Base-by-base conservation (phyloP, 37 sponge, comb jelly and placozoan species). In the Crambe crambe region DNA sequence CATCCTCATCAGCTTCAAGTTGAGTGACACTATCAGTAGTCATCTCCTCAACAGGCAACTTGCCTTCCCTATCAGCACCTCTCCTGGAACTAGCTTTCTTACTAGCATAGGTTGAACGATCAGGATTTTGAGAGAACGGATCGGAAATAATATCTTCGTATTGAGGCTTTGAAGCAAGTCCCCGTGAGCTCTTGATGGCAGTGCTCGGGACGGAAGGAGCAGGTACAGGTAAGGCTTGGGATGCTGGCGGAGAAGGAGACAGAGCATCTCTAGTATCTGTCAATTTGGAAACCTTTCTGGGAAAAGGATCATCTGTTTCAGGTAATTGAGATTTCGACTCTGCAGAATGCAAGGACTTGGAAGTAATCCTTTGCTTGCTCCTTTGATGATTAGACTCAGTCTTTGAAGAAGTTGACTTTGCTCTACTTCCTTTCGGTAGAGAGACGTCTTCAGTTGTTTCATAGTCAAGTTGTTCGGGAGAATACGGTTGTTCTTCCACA, bases 21-120 rank as follows among this genome's bases (percentile, higher is more conserved):
- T 47, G 6, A 15, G 12, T 47, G 10, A 47, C 51, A 26, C 17
- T 42, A 37, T 34, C 51, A 1, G 9, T 2, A 37, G 65, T 1
- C 15, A 12, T 61, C 39, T 23, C 43, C 6, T 35, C 65, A 8
- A 77, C 64, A 27, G 62, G 38, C 22, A 15, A 32, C 25, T 27
- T 27, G 3, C n/a, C 43, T 54, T n/a, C 37, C 37, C 38, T 69
- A 3, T 56, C 69, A 21, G 69, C 23, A 1, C 5, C 3, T 44
- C 20, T 77, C 9, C 29, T 41, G n/a, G 77, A 58, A 41, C 64
- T 27, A 9, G 44, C 27, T 22, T 79, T 79, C 80, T 79, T 79
- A 37, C 70, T 79, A 31, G 70, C 70, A 69, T 79, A 79, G 9
- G 80, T 70, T 54, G 80, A 56, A 2, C 58, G 68, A 35, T 79